Evolutionary conservation across 2,888 invertebrate genomes (phyloP), one percentile per base, ranked within the genome.

Genomic region (Mechanitis messenoides): DNA sequence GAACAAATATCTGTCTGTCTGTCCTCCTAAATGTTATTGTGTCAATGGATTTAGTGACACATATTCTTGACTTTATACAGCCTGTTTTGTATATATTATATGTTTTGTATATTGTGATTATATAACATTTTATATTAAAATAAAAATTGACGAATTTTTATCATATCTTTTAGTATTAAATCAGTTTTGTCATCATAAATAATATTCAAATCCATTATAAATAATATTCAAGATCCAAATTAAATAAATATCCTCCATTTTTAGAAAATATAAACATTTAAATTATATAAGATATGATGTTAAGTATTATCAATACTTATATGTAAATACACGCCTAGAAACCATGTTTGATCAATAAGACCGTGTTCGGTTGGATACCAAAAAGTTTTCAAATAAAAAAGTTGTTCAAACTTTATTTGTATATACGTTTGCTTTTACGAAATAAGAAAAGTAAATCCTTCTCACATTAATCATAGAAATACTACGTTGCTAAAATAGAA

Each of bases 301-400:
- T 33, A 54, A 33, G 31, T 50, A 42, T 58, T 58, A 53, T 53
- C 12, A n/a, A 53, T 58, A 47, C n/a, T 33, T 57, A 11, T 33
- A 31, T 47, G 11, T 57, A 57, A 61, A 61, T 33, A 50, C 33
- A 33, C 33, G 12, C 57, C 46, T 56, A 53, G 58, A 58, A 56
- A 59, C 63, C 63, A 61, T 64, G 64, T 67, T 63, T 63, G 68
- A 67, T 68, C 68, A 62, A 67, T 68, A 67, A 56, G 42, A 59
- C 54, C 61, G 59, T 56, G 57, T 60, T 46, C 47, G n/a, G 45
- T 50, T 57, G 56, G 62, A 66, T 60, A 61, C 57, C 64, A 56
- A 64, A 20, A 71, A 71, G 63, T 71, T 70, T 70, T 64, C 67
- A 64, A 69, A 69, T 66, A 68, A 71, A 68, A 71, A 69, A 69